Conservation (phyloP, 2,797 vertebrate genomes). For the Naso thynnoides region DNA sequence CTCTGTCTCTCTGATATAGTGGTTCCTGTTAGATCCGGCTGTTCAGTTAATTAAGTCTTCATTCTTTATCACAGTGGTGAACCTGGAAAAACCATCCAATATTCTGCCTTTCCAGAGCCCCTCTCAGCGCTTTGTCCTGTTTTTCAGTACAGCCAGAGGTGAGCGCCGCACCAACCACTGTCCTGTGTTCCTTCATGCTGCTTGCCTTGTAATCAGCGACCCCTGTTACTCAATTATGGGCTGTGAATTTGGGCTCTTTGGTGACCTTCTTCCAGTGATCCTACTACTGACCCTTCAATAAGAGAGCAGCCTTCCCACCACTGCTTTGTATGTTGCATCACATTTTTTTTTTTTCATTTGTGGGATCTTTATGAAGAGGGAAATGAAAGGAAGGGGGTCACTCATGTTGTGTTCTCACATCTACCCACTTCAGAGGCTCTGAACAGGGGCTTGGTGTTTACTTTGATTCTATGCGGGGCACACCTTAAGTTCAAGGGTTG, state of each 20-base stretch:
- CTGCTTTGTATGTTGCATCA: conserved; percentile 78
- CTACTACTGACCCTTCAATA: conserved; percentile 85
- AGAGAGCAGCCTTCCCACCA: conserved; percentile 72
- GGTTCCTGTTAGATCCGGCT: conserved; percentile 75
- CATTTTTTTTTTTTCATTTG: conserved; percentile 86
- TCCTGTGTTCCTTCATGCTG: conserved; percentile 55
- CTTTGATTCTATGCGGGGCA: conserved; percentile 87
- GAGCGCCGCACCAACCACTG: conserved; percentile 51
- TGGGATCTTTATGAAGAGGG: conserved; percentile 86
- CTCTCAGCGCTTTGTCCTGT: conserved; percentile 61
- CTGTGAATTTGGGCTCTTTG: conserved; percentile 85
- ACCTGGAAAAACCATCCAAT: conserved; percentile 69
- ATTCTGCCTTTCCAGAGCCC: conserved; percentile 68
- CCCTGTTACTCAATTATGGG: conserved; percentile 86
- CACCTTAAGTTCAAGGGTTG: conserved; percentile 80
- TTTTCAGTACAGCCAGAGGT: conserved; percentile 48
- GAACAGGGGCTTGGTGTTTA: conserved; percentile 83
- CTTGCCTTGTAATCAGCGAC: conserved; percentile 80
- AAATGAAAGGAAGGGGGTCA: conserved; percentile 87
- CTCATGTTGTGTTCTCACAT: conserved; percentile 78
- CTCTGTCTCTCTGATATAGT: conserved; percentile 74
- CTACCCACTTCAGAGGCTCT: conserved; percentile 84
- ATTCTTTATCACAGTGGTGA: conserved; percentile 83
- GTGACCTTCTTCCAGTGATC: conserved; percentile 87
- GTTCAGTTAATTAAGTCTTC: conserved; percentile 86